Evolutionary conservation across 2,888 invertebrate species (phyloP).

Genomic region (Priocnemis perturbator): DNA sequence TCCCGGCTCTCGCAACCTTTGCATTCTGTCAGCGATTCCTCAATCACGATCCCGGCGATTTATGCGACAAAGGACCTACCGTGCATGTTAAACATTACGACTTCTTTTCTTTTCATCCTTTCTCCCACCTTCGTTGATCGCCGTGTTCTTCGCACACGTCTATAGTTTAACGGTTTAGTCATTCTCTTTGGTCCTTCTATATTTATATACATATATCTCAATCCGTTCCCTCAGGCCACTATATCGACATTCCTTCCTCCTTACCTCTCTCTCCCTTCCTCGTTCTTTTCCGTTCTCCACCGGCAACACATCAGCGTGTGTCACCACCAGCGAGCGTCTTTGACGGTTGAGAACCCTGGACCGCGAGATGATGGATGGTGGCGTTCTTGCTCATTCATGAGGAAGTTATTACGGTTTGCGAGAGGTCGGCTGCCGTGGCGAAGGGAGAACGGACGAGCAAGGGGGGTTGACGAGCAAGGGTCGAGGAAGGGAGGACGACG

Average conservation of each 20-base stretch:
- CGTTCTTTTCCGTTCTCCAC: too few species aligned
- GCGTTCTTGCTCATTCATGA: conserved; percentile 63
- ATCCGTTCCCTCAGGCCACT: too few species aligned
- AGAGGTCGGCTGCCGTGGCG: conserved; percentile 1
- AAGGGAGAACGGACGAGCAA: conserved; percentile 33
- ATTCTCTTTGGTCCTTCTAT: background rate
- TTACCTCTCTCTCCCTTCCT: too few species aligned
- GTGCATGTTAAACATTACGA: too few species aligned
- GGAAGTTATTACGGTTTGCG: conserved; percentile 64
- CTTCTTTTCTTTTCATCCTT: background rate
- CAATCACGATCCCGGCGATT: too few species aligned
- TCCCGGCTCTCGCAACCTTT: too few species aligned
- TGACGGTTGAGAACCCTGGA: conserved; percentile 45
- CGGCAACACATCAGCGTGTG: too few species aligned
- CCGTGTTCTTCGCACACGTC: too few species aligned
- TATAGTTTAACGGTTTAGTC: background rate
- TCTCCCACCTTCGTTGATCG: background rate
- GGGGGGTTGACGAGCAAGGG: conserved; percentile 33
- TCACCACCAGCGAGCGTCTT: conserved; percentile 8
- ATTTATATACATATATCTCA: background rate
- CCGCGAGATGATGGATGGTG: conserved; percentile 63
- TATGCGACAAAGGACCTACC: too few species aligned
- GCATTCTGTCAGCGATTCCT: too few species aligned
- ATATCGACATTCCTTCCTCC: too few species aligned
- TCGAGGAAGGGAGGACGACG: conserved; percentile 24